A percentile compares a stretch with the other conserved stretches of the same genome.
Evolutionary conservation across 2,797 vertebrate genomes (phyloP).

Genomic region (Cryptoblepharus egeriae): DNA sequence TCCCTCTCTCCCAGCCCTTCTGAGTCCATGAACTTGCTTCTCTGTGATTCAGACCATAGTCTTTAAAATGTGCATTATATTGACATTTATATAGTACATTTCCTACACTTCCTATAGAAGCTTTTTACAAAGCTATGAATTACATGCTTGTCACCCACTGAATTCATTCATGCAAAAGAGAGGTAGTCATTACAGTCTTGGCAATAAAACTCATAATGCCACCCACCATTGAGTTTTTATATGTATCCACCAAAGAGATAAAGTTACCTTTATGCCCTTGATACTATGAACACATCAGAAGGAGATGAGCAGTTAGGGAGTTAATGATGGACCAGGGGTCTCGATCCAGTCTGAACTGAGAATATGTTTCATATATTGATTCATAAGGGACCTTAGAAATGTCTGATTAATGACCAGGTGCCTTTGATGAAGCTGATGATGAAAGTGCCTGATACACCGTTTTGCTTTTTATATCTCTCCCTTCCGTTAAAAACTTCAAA

Average conservation of each 20-base stretch:
- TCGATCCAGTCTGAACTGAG: slow-evolving; percentile 49
- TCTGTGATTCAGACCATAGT: slow-evolving; percentile 67
- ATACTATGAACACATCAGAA: slow-evolving; percentile 57
- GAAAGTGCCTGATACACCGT: slow-evolving; percentile 51
- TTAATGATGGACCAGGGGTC: slow-evolving; percentile 41
- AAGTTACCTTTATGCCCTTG: slow-evolving; percentile 68
- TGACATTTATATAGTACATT: slow-evolving; percentile 77
- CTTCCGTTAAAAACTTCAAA: slow-evolving; percentile 50
- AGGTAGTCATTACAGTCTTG: slow-evolving; percentile 70
- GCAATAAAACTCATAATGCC: slow-evolving; percentile 71
- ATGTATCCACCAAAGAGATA: slow-evolving; percentile 69
- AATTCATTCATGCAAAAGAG: slow-evolving; percentile 77
- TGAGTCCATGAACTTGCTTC: slow-evolving; percentile 55
- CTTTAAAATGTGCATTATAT: slow-evolving; percentile 72
- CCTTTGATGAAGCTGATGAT: slow-evolving; percentile 27
- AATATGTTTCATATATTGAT: slow-evolving; percentile 62
- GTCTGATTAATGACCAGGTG: slow-evolving; percentile 50
- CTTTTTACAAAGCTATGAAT: slow-evolving; percentile 78
- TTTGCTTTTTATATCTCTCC: slow-evolving; percentile 57
- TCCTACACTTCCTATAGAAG: slow-evolving; percentile 75
- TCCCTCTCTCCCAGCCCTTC: slow-evolving; percentile 7
- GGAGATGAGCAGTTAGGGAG: slow-evolving; percentile 27
- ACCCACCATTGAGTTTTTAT: slow-evolving; percentile 64
- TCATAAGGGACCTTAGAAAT: slow-evolving; percentile 61
- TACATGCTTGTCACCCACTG: slow-evolving; percentile 75